Conservation (phyloP, 2,797 vertebrate species). For the Odontamblyopus lacepedii region DNA sequence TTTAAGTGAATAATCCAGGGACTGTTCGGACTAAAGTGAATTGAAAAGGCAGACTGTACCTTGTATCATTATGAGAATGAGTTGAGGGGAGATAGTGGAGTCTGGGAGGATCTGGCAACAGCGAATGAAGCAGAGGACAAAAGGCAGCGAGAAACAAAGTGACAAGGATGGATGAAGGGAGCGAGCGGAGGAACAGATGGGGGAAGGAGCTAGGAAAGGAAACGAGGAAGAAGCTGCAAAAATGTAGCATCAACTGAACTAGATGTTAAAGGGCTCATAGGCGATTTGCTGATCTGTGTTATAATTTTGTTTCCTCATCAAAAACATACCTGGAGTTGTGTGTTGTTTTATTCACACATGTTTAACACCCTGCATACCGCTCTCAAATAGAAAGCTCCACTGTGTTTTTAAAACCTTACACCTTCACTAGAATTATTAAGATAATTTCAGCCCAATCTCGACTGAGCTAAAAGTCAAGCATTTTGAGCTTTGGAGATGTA, state of each 20-base stretch:
- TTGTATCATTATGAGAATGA: slow-evolving; percentile 42
- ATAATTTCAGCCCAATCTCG: too few relatives aligned
- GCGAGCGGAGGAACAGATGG: slow-evolving; percentile 41
- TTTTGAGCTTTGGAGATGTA: too few relatives aligned
- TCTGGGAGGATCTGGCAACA: slow-evolving; percentile 37
- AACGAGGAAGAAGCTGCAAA: not conserved
- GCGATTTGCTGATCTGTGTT: too few relatives aligned
- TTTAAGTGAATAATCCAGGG: not conserved
- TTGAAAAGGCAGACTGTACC: slow-evolving; percentile 30
- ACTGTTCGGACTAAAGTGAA: not conserved
- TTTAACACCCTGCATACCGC: too few relatives aligned
- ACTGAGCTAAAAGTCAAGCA: too few relatives aligned
- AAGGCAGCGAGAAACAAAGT: slow-evolving; percentile 47
- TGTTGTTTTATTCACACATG: too few relatives aligned
- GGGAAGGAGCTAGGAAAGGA: slow-evolving; percentile 2
- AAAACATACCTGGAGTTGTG: too few relatives aligned
- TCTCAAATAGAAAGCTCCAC: too few relatives aligned
- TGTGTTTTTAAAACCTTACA: too few relatives aligned
- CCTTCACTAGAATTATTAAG: too few relatives aligned
- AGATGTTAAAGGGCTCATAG: not conserved
- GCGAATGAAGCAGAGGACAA: slow-evolving; percentile 32
- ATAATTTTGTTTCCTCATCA: too few relatives aligned
- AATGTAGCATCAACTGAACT: not conserved
- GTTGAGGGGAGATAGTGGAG: slow-evolving; percentile 27
- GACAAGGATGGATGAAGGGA: slow-evolving; percentile 56